A percentile compares a stretch with the other conserved stretches of the same genome.
Evolutionary conservation across 1,140 invertebrate genomes (phyloP).

Genomic region (Drosophila trapezifrons): DNA sequence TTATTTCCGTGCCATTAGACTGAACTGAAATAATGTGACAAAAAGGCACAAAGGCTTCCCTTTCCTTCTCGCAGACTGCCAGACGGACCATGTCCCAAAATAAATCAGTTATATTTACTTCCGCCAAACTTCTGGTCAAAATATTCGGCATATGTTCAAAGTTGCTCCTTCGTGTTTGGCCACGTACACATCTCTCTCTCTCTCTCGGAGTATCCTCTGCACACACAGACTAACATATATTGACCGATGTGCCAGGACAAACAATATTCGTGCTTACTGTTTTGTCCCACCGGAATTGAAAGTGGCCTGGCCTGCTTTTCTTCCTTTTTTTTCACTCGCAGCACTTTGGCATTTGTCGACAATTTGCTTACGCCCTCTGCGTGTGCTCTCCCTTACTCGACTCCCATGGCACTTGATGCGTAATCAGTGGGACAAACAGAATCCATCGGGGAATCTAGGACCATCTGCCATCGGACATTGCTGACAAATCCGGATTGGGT

Average conservation of each 20-base stretch:
- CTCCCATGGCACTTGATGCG: constrained; percentile 65
- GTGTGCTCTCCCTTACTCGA: constrained; percentile 1
- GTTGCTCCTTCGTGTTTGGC: constrained; percentile 35
- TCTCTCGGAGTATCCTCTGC: constrained; percentile 41
- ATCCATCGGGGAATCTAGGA: constrained; percentile 67
- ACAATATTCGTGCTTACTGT: constrained; percentile 60
- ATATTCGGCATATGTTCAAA: constrained; percentile 10
- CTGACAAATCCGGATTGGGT: constrained; percentile 75
- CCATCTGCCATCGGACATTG: constrained; percentile 63
- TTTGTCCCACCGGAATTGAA: constrained; percentile 60
- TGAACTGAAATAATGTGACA: not conserved
- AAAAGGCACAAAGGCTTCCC: not conserved
- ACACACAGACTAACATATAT: constrained; percentile 24
- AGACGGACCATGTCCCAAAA: constrained; percentile 8
- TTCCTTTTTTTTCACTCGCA: constrained; percentile 23
- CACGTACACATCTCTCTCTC: constrained; percentile 45
- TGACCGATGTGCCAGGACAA: constrained; percentile 40
- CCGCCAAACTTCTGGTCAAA: constrained; percentile 23
- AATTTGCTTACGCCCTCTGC: constrained; percentile 55
- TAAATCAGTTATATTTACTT: constrained; percentile 51
- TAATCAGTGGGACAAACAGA: constrained; percentile 68
- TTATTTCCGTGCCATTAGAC: constrained; percentile 1
- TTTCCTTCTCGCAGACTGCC: constrained; percentile 2
- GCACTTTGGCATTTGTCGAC: constrained; percentile 48
- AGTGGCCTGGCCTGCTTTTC: constrained; percentile 56